Base-by-base conservation (phyloP, 2,113 vertebrate genomes). In the Heteronetta atricapilla region DNA sequence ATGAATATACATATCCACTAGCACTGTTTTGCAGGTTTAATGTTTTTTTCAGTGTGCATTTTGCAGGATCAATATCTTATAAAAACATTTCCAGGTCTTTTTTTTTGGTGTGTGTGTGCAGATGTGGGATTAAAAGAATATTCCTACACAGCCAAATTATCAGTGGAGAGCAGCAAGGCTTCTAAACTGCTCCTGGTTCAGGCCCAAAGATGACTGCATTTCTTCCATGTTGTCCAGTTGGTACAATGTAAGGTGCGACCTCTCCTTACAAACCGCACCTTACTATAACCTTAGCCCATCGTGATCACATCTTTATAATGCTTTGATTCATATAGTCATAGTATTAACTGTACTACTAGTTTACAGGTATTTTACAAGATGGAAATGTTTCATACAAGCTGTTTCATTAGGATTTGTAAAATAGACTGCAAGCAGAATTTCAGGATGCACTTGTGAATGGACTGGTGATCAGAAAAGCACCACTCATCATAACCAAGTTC, bases 381-480 rank as follows among this genome's bases (percentile, higher is more conserved):
- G 74, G 59, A 73, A 81, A 56, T 25, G 10, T 50, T 91, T 89
- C 2, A 58, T 69, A 60, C 68, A 26, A 62, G 78, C 38, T n/a
- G 10, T 83, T 76, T 72, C 60, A 69, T 84, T 82, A 79, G 78
- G 74, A 76, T 28, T 88, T 67, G 63, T n/a, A 73, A 82, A 92
- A 68, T 6, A 87, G 78, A 34, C 62, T 67, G 42, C 25, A 58
- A 34, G 42, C 42, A 26, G 58, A 67, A 84, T 85, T 68, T 93
- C 0, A 1, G 70, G 86, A 60, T 78, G 67, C 2, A 4, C 33
- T 95, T 76, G 48, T 66, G 80, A 73, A 86, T 29, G 33, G 33
- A 28, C n/a, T 87, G 63, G 88, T 82, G 88, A 73, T 29, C 62
- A 77, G 38, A 88, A 88, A 89, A 92, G 86, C 73, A 63, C 67